Conservation (phyloP, 2,113 vertebrate species). For the Phylloscopus whistleri region DNA sequence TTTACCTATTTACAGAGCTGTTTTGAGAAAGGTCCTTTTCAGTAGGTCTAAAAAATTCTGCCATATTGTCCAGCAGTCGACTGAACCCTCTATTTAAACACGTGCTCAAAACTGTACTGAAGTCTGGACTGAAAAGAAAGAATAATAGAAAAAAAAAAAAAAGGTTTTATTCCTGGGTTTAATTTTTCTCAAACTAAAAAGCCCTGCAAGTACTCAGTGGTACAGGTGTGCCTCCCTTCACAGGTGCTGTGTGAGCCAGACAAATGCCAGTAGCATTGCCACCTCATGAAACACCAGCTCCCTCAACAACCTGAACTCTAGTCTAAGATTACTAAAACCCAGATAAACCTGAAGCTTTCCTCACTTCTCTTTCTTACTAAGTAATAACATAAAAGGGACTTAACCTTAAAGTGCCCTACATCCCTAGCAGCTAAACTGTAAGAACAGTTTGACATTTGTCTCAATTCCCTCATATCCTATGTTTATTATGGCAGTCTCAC, state of each 20-base stretch:
- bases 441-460: neutral
- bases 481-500: neutral
- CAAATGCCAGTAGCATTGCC: neutral
- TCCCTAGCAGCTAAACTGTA: neutral
- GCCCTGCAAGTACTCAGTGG: neutral
- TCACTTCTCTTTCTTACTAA: neutral
- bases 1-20: slow-evolving; percentile 79
- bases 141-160: neutral
- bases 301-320: neutral
- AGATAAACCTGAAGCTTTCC: neutral
- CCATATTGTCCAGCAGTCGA: slow-evolving; percentile 91
- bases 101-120: slow-evolving; percentile 81
- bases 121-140: slow-evolving; percentile 83
- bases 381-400: neutral
- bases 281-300: neutral
- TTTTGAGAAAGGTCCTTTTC: slow-evolving; percentile 73
- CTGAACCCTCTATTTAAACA: slow-evolving; percentile 92
- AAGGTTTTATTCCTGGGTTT: neutral
- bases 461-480: neutral
- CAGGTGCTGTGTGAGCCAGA: neutral
- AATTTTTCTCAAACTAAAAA: neutral
- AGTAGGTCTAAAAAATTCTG: slow-evolving; percentile 90
- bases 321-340: neutral
- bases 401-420: neutral
- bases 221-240: neutral